Evolutionary conservation across 2,113 vertebrate species (phyloP).

Genomic region (Gasterosteus aculeatus): DNA sequence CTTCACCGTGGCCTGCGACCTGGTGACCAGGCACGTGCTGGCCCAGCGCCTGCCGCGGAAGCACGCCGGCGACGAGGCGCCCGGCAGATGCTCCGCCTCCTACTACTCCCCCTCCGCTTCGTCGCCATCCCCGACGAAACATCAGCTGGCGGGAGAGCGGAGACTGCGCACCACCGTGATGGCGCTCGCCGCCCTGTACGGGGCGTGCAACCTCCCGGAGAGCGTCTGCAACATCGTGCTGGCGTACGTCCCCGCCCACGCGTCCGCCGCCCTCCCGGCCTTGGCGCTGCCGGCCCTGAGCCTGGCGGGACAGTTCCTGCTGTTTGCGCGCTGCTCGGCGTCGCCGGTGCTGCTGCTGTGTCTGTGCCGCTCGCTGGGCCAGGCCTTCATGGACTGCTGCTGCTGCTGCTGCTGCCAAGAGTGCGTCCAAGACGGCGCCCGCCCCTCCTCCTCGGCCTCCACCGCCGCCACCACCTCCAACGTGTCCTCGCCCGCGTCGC

Average conservation of each 20-base stretch:
- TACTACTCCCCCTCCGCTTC: slow-evolving; percentile 52
- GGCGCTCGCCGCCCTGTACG: slow-evolving; percentile 84
- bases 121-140: slow-evolving; percentile 42
- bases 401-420: slow-evolving; percentile 93
- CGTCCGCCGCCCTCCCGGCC: slow-evolving; percentile 79
- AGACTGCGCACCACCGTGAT: slow-evolving; percentile 86
- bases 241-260: slow-evolving; percentile 82
- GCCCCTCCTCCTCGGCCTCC: slow-evolving; percentile 36
- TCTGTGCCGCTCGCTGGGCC: slow-evolving; percentile 88
- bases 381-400: slow-evolving; percentile 95
- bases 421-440: slow-evolving; percentile 65
- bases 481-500: slow-evolving; percentile 58
- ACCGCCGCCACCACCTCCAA: slow-evolving; percentile 64
- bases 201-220: slow-evolving; percentile 87
- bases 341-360: slow-evolving; percentile 89
- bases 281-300: slow-evolving; percentile 71
- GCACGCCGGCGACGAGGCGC: slow-evolving; percentile 18
- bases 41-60: slow-evolving; percentile 47
- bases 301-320: slow-evolving; percentile 91
- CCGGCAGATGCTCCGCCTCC: slow-evolving; percentile 56
- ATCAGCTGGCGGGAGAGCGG: slow-evolving; percentile 77
- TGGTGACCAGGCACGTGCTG: slow-evolving; percentile 87
- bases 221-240: slow-evolving; percentile 87
- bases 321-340: slow-evolving; percentile 87
- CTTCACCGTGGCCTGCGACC: slow-evolving; percentile 91